These are phyloP conservation scores for Carollia perspicillata DNA, from an alignment of 2,113 vertebrate genomes.

Conservation along the genomic window DNA sequence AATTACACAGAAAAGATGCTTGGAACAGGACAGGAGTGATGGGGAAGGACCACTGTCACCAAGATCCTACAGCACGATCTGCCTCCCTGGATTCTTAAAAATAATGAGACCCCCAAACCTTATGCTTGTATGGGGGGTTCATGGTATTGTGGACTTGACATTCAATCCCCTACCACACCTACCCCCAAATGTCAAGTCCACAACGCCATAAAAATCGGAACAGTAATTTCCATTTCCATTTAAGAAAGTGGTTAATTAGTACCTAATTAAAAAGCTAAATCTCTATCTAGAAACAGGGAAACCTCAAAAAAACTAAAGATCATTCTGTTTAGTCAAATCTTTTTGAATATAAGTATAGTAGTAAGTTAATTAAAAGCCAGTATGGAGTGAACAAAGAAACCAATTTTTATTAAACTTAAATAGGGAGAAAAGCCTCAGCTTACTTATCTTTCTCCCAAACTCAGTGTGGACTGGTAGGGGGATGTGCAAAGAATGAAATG, in stretches of 20 bases:
- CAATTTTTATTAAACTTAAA: background rate
- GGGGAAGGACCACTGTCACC: background rate
- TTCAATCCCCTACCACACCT: background rate
- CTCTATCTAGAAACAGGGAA: background rate
- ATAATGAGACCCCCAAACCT: background rate
- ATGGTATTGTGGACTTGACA: background rate
- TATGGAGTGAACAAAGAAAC: background rate
- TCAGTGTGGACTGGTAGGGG: background rate
- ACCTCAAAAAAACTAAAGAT: background rate
- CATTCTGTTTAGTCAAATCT: background rate
- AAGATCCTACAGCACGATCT: background rate
- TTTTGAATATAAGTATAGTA: background rate
- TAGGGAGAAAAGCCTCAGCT: background rate
- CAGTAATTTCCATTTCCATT: background rate
- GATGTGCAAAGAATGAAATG: background rate
- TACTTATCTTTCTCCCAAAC: background rate
- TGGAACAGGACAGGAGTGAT: fast-evolving
- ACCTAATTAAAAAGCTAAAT: background rate
- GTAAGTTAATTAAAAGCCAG: background rate
- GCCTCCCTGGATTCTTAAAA: background rate
- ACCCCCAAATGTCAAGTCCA: background rate
- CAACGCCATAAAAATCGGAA: background rate
- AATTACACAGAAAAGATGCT: fast-evolving
- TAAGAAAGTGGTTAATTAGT: background rate
- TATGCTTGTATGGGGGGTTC: background rate